These are phyloP conservation scores for Thamnophis sirtalis DNA, from an alignment of 2,113 vertebrate genomes.

Conservation along the genomic window DNA sequence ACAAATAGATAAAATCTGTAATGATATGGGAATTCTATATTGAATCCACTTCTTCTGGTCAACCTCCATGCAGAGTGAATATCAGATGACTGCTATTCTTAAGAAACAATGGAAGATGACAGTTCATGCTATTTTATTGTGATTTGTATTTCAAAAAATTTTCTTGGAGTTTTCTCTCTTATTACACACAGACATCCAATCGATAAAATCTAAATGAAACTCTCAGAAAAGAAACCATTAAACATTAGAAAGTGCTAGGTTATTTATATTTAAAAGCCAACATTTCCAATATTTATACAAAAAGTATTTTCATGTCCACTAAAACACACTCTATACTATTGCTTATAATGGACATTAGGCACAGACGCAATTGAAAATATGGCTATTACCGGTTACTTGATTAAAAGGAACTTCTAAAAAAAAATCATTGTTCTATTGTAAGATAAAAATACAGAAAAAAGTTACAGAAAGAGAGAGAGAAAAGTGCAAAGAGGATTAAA, in stretches of 20 bases:
- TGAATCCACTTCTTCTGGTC: background rate
- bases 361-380: background rate
- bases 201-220: background rate
- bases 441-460: background rate
- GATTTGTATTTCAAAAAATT: background rate
- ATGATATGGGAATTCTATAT: background rate
- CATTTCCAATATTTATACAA: slow-evolving; percentile 59
- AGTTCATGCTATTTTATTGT: background rate
- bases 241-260: slow-evolving; percentile 55
- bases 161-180: slow-evolving; percentile 15
- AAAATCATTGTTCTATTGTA: background rate
- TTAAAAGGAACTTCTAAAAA: slow-evolving; percentile 11
- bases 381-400: slow-evolving; percentile 9
- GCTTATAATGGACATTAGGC: slow-evolving; percentile 28
- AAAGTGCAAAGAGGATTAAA: background rate
- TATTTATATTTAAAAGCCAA: slow-evolving; percentile 53
- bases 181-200: background rate
- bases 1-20: background rate
- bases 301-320: slow-evolving; percentile 45
- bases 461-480: background rate
- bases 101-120: background rate
- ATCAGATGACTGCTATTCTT: background rate
- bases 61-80: background rate
- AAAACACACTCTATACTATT: slow-evolving; percentile 49
- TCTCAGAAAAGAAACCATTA: slow-evolving; percentile 42